These are phyloP conservation scores for Lepisosteus oculatus DNA, from an alignment of 2,113 vertebrate genomes.

Conservation along the genomic window DNA sequence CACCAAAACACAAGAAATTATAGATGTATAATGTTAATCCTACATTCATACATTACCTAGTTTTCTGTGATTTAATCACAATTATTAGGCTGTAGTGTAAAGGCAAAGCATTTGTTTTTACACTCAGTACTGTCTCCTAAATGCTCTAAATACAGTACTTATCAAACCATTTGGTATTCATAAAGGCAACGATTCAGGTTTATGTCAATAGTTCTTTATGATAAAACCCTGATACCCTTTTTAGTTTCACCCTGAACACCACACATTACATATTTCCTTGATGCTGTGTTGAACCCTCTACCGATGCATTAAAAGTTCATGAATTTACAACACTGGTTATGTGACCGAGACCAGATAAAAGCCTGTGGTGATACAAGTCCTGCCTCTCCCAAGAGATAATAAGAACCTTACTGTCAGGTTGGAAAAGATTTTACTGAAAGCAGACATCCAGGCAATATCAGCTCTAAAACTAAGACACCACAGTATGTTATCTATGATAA, in stretches of 20 bases:
- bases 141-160: not conserved
- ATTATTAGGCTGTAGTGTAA: no score
- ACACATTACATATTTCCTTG: slow-evolving; percentile 7
- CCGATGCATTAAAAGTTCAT: slow-evolving; percentile 13
- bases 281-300: not conserved
- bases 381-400: slow-evolving; percentile 12
- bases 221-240: slow-evolving; percentile 12
- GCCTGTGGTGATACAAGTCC: slow-evolving; percentile 11
- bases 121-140: no score
- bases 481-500: slow-evolving; percentile 2
- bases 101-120: no score
- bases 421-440: slow-evolving; percentile 14
- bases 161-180: not conserved
- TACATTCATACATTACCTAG: no score
- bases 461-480: slow-evolving; percentile 3
- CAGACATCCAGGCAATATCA: not conserved
- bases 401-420: slow-evolving; percentile 6
- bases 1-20: no score
- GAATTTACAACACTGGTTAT: slow-evolving; percentile 14
- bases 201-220: slow-evolving; percentile 1
- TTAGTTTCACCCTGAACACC: slow-evolving; percentile 5
- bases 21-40: no score
- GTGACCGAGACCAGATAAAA: slow-evolving; percentile 12
- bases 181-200: not conserved
- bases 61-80: no score